Evolutionary conservation across 2,888 invertebrate genomes (phyloP).

Genomic region (Ypsolopha sequella): DNA sequence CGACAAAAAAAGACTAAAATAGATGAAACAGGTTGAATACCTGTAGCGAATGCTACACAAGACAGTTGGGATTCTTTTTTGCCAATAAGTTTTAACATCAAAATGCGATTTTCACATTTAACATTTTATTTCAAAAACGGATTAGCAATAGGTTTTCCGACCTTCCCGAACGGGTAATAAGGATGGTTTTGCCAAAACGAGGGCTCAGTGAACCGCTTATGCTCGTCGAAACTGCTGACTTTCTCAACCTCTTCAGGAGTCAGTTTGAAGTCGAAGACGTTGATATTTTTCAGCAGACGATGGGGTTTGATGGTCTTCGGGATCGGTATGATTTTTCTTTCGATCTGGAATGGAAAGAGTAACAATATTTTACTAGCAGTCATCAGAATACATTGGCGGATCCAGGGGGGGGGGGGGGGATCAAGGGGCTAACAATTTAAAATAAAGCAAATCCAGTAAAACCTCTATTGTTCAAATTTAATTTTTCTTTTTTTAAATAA

Average conservation of each 20-base stretch:
- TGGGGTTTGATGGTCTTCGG: constrained; percentile 36
- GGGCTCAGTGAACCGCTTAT: constrained; percentile 33
- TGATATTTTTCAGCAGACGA: constrained; percentile 39
- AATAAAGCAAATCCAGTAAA: too few species aligned
- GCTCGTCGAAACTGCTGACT: constrained; percentile 26
- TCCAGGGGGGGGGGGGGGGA: too few species aligned
- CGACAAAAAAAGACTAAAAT: too few species aligned
- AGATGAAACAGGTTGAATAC: too few species aligned
- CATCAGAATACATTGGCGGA: too few species aligned
- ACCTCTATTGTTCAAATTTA: too few species aligned
- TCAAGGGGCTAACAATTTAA: too few species aligned
- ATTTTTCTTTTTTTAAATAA: too few species aligned
- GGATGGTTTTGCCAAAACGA: constrained; percentile 56
- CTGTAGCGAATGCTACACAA: too few species aligned
- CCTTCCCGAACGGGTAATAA: constrained; percentile 49
- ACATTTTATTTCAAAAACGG: constrained; percentile 23
- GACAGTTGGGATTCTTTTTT: too few species aligned
- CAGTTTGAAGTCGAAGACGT: constrained; percentile 49
- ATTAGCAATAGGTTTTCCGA: constrained; percentile 29
- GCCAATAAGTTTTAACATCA: not conserved
- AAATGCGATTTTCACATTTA: not conserved
- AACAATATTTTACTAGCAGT: too few species aligned
- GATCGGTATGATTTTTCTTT: constrained; percentile 45
- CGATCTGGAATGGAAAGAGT: constrained; percentile 30
- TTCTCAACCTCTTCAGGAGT: constrained; percentile 29